Conservation (phyloP, 2,797 vertebrate species). For the Sebastiscus albofasciatus region DNA sequence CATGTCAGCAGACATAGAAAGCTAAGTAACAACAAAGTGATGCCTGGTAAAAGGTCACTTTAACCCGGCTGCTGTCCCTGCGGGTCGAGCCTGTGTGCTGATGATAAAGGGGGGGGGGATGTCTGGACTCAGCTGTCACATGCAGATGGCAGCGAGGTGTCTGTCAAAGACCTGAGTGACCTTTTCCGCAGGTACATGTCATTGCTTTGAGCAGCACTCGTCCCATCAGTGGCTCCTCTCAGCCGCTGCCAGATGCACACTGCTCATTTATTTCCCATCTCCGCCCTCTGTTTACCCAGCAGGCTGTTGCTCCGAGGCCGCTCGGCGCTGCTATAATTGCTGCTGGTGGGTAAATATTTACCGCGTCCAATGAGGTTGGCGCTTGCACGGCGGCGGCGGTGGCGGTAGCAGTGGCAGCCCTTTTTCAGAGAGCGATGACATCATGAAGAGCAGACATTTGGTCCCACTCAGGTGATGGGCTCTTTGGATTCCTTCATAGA, state of each 20-base stretch:
- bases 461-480: slow-evolving; percentile 54
- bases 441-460: slow-evolving; percentile 67
- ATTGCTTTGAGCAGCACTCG: slow-evolving; percentile 25
- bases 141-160: slow-evolving; percentile 42
- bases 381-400: background rate
- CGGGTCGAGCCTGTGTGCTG: slow-evolving; percentile 2
- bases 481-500: slow-evolving; percentile 45
- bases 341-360: slow-evolving; percentile 70
- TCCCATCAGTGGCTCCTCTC: slow-evolving; percentile 40
- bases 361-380: slow-evolving; percentile 32
- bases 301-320: slow-evolving; percentile 41
- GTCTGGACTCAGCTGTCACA: slow-evolving; percentile 30
- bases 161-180: slow-evolving; percentile 25
- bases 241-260: slow-evolving; percentile 48
- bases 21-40: background rate
- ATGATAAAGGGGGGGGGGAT: background rate
- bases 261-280: slow-evolving; percentile 64
- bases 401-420: slow-evolving; percentile 4
- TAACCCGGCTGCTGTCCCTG: slow-evolving; percentile 13
- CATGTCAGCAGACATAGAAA: background rate
- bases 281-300: slow-evolving; percentile 62
- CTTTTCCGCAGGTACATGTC: slow-evolving; percentile 61
- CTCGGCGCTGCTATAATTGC: slow-evolving; percentile 55
- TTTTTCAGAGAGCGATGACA: slow-evolving; percentile 38
- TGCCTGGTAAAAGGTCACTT: slow-evolving; percentile 50